Evolutionary conservation across 2,797 vertebrate species (phyloP).

Genomic region (Coranthus polyacanthus): DNA sequence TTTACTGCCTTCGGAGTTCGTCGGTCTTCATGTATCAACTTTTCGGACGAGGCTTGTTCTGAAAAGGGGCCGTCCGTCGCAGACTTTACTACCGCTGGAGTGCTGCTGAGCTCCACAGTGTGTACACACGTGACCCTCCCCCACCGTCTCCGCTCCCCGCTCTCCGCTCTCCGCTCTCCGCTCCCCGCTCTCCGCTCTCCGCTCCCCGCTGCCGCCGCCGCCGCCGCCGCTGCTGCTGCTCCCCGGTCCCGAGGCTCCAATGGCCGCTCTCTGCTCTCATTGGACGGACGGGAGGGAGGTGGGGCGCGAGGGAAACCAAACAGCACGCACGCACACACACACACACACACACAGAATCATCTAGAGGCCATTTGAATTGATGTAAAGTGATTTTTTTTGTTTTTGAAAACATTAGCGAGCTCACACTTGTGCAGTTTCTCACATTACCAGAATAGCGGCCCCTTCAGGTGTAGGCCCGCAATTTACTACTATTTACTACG

Average conservation of each 20-base stretch:
- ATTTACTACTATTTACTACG: no score
- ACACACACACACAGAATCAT: conserved; percentile 5
- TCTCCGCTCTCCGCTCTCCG: conserved; percentile 11
- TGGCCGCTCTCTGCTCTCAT: conserved; percentile 41
- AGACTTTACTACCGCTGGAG: conserved; percentile 82
- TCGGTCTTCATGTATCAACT: conserved; percentile 63
- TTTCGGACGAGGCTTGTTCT: conserved; percentile 72
- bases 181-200: conserved; percentile 35
- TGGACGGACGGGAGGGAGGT: conserved; percentile 66
- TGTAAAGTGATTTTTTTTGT: background rate
- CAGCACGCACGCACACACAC: conserved; percentile 4
- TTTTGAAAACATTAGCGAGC: no score
- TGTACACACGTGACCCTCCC: conserved; percentile 90
- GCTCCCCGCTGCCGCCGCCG: conserved; percentile 32
- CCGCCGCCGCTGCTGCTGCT: conserved; percentile 5
- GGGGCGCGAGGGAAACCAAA: conserved; percentile 51
- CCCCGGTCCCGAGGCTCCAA: conserved; percentile 58
- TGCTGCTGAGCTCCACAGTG: conserved; percentile 77
- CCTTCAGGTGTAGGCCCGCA: no score
- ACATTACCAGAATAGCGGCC: no score
- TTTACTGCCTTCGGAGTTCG: conserved; percentile 22
- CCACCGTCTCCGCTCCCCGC: conserved; percentile 59
- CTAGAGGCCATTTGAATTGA: background rate
- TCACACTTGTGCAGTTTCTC: no score
- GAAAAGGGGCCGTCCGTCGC: conserved; percentile 70